These are phyloP conservation scores for Hyppa rectilinea DNA, from an alignment of 2,888 invertebrate species.

Conservation along the genomic window DNA sequence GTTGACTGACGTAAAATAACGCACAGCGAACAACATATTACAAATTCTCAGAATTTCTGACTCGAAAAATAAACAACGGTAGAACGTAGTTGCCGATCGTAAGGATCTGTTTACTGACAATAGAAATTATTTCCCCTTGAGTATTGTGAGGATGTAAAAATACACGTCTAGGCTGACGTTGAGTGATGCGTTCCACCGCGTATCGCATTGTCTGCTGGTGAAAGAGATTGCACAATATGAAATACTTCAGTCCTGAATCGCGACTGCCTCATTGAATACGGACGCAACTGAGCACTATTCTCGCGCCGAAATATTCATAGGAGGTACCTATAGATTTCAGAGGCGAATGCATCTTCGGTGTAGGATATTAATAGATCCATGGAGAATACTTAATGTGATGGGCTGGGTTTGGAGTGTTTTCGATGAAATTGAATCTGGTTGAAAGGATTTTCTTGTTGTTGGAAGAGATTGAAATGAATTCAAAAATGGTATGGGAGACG, in stretches of 20 bases:
- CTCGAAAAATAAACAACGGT: conserved; percentile 70
- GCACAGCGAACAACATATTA: conserved; percentile 40
- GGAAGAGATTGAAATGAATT: conserved; percentile 9
- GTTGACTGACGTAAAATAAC: conserved; percentile 47
- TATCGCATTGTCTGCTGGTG: conserved; percentile 84
- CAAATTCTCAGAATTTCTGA: conserved; percentile 42
- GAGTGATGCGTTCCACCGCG: conserved; percentile 85
- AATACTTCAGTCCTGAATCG: conserved; percentile 86
- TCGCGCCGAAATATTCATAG: conserved; percentile 82
- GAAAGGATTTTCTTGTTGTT: neutral
- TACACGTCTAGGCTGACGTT: conserved; percentile 86
- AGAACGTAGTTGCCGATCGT: conserved; percentile 69
- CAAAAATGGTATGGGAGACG: neutral
- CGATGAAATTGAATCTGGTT: conserved; percentile 32
- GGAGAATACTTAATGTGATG: conserved; percentile 56
- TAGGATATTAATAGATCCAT: conserved; percentile 63
- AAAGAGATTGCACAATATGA: conserved; percentile 89
- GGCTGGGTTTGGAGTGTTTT: conserved; percentile 19
- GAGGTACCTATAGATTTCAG: conserved; percentile 67
- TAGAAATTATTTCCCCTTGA: conserved; percentile 87
- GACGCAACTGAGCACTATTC: conserved; percentile 73
- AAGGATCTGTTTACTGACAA: conserved; percentile 85
- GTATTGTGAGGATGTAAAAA: conserved; percentile 88
- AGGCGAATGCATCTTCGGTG: conserved; percentile 66
- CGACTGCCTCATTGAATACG: conserved; percentile 85